Percentiles rank a stretch among this genome's conserved stretches.
These are phyloP conservation scores for Cenopis cana DNA, from an alignment of 2,888 invertebrate species.

Conservation along the genomic window DNA sequence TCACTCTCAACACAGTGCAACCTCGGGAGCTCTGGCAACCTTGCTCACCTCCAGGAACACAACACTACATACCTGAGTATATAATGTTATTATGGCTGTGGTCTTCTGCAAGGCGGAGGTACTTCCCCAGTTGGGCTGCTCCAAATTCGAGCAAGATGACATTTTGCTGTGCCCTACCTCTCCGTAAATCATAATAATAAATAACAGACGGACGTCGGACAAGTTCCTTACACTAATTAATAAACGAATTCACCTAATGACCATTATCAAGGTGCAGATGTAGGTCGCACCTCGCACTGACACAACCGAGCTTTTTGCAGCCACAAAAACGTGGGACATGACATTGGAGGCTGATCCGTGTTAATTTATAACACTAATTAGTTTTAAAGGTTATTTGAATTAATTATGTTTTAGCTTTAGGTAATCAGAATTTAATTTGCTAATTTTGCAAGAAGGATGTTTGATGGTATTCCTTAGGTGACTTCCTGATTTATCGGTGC, in stretches of 20 bases:
- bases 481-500: no score
- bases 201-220: no score
- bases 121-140: no score
- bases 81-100: no score
- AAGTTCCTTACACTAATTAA: conserved; percentile 11
- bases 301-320: conserved; percentile 58
- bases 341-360: conserved; percentile 43
- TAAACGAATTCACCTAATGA: conserved; percentile 22
- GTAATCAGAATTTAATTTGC: conserved; percentile 18
- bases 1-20: no score
- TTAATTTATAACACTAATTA: conserved; percentile 57
- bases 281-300: conserved; percentile 63
- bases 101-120: no score
- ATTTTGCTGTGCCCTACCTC: no score
- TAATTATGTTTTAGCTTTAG: background rate
- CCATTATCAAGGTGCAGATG: conserved; percentile 56
- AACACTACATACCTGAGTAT: no score
- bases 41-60: no score
- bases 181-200: background rate
- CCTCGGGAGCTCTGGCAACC: no score
- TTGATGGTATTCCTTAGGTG: background rate
- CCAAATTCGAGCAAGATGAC: no score
- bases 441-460: conserved; percentile 43
- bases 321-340: conserved; percentile 58
- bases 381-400: conserved; percentile 32